These are phyloP conservation scores for Notodonta dromedarius DNA, from an alignment of 2,888 invertebrate genomes.

Conservation along the genomic window DNA sequence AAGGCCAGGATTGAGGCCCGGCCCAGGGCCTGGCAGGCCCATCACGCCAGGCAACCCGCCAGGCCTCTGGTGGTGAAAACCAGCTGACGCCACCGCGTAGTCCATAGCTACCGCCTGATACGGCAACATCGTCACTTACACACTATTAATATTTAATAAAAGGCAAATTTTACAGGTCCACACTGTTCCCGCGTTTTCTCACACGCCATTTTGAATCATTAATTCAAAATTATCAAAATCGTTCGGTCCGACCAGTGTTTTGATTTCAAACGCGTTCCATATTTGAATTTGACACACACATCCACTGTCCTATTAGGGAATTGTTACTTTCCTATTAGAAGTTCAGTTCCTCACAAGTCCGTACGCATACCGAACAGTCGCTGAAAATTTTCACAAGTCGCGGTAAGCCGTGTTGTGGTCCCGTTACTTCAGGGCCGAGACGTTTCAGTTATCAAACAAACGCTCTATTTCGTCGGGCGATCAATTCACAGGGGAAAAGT, in stretches of 20 bases:
- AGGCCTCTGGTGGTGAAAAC: slow-evolving; percentile 81
- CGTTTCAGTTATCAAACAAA: slow-evolving; percentile 76
- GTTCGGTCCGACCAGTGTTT: slow-evolving; percentile 30
- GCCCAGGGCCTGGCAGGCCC: slow-evolving; percentile 83
- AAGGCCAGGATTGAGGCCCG: slow-evolving; percentile 78
- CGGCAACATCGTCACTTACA: slow-evolving; percentile 88
- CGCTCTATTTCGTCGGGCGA: slow-evolving; percentile 74
- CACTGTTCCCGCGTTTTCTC: slow-evolving; percentile 55
- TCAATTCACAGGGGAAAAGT: slow-evolving; percentile 82
- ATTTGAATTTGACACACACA: slow-evolving; percentile 38
- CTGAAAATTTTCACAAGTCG: slow-evolving; percentile 41
- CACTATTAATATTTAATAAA: slow-evolving; percentile 37
- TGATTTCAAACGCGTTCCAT: slow-evolving; percentile 41
- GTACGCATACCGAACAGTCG: slow-evolving; percentile 26
- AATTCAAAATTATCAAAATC: slow-evolving; percentile 37
- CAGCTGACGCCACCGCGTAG: slow-evolving; percentile 86
- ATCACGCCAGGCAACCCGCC: slow-evolving; percentile 82
- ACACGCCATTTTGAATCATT: slow-evolving; percentile 52
- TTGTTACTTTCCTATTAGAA: slow-evolving; percentile 24
- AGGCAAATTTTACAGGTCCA: slow-evolving; percentile 49
- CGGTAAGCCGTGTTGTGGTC: slow-evolving; percentile 14
- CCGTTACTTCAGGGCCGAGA: slow-evolving; percentile 46
- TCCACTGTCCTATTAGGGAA: slow-evolving; percentile 34
- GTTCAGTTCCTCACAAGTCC: slow-evolving; percentile 29
- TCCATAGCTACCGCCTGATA: slow-evolving; percentile 96